phyloP scores from a whole-genome alignment of 2,888 invertebrate species.

The Coleophora flavipennella region DNA sequence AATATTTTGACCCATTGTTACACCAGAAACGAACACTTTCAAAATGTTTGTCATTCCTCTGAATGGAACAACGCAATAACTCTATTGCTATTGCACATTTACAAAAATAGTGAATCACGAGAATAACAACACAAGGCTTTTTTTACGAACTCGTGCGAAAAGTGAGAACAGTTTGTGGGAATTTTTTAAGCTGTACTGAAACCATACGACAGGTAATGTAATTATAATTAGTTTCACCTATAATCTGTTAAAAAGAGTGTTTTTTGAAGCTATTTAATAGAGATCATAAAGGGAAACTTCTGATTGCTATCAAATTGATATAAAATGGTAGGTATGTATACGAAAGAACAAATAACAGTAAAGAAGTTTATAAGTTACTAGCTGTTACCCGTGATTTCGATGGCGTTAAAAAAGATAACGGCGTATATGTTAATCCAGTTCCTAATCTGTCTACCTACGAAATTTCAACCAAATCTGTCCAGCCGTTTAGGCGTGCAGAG shows the following conservation, averaged over 20 bases:
- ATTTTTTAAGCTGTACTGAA: not conserved
- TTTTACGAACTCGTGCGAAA: constrained; percentile 2
- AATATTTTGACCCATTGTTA: constrained; percentile 8
- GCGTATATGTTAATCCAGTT: too few relatives aligned
- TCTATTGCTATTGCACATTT: constrained; percentile 3
- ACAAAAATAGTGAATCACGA: constrained; percentile 5
- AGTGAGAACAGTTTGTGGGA: constrained; percentile 4
- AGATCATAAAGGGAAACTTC: too few relatives aligned
- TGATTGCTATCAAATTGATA: too few relatives aligned
- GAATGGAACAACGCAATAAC: constrained; percentile 6
- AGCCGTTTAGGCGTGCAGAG: not conserved
- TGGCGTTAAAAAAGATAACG: too few relatives aligned
- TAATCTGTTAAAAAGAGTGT: not conserved
- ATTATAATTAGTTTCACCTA: not conserved
- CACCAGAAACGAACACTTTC: constrained; percentile 1
- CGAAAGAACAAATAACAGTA: too few relatives aligned
- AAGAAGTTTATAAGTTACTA: too few relatives aligned
- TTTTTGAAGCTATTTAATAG: too few relatives aligned
- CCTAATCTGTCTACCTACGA: too few relatives aligned
- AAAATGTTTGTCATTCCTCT: constrained; percentile 2
- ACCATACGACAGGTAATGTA: not conserved
- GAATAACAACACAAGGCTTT: not conserved
- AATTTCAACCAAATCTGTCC: not conserved
- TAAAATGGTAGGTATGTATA: too few relatives aligned
- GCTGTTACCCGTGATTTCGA: too few relatives aligned